These are phyloP conservation scores for Cantharis lateralis DNA, from an alignment of 2,888 invertebrate genomes.

Conservation along the genomic window DNA sequence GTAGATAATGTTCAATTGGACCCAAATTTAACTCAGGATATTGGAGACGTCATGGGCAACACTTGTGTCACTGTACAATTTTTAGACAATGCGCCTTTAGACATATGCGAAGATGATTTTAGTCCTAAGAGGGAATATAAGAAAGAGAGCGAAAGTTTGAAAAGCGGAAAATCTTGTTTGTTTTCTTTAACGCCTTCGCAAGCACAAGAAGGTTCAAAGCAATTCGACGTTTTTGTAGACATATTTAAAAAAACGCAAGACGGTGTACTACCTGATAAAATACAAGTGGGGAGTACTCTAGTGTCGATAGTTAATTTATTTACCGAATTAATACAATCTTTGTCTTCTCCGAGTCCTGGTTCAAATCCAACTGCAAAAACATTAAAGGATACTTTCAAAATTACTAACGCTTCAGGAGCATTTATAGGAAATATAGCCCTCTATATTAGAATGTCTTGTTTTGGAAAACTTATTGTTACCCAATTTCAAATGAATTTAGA, in stretches of 20 bases:
- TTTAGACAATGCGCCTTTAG: constrained; percentile 62
- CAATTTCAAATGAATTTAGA: constrained; percentile 64
- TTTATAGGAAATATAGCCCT: constrained; percentile 64
- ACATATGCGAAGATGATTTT: constrained; percentile 66
- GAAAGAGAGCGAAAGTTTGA: constrained; percentile 56
- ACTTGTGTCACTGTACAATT: constrained; percentile 69
- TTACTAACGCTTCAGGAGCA: constrained; percentile 58
- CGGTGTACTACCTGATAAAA: constrained; percentile 66
- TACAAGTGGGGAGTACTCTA: constrained; percentile 63
- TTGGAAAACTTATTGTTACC: constrained; percentile 68
- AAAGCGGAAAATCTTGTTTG: constrained; percentile 71
- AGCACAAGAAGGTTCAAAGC: constrained; percentile 58
- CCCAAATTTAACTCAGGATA: constrained; percentile 39
- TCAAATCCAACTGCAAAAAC: constrained; percentile 60
- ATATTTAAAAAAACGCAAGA: constrained; percentile 66
- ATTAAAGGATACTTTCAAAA: constrained; percentile 64
- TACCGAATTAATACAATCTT: constrained; percentile 60
- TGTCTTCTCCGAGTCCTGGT: constrained; percentile 26
- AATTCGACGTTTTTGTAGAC: constrained; percentile 62
- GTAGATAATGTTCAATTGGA: constrained; percentile 59
- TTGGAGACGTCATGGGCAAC: constrained; percentile 55
- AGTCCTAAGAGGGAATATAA: constrained; percentile 42
- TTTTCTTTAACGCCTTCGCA: constrained; percentile 65
- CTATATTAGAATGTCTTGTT: constrained; percentile 68
- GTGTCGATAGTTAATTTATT: constrained; percentile 67